phyloP scores from a whole-genome alignment of 2,888 invertebrate species.

The Pseudoips prasinana region DNA sequence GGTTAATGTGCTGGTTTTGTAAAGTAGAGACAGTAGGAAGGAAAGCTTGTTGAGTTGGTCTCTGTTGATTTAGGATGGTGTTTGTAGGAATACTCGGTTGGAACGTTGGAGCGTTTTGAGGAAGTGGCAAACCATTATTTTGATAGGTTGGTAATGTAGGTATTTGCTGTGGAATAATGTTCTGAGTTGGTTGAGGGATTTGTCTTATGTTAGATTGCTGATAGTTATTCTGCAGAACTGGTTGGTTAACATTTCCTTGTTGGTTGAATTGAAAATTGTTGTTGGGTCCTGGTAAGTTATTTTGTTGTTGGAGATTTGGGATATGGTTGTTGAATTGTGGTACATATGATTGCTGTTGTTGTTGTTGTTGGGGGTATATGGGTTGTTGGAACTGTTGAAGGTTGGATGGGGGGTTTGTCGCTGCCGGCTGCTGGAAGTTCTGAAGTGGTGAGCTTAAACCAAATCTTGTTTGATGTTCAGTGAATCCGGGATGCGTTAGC shows the following conservation, averaged over 20 bases:
- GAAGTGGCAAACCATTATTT: conserved; percentile 47
- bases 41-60: conserved; percentile 66
- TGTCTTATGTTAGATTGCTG: conserved; percentile 53
- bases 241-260: conserved; percentile 43
- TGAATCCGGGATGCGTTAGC: conserved; percentile 66
- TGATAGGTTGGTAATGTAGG: conserved; percentile 65
- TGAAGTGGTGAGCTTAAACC: conserved; percentile 69
- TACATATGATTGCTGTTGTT: conserved; percentile 55
- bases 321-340: conserved; percentile 65
- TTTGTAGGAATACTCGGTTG: conserved; percentile 48
- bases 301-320: conserved; percentile 48
- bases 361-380: conserved; percentile 34
- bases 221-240: conserved; percentile 50
- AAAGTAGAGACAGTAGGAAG: conserved; percentile 58
- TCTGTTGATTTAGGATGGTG: conserved; percentile 58
- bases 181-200: conserved; percentile 49
- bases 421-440: conserved; percentile 58
- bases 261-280: conserved; percentile 61
- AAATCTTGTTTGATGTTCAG: conserved; percentile 73
- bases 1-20: conserved; percentile 51
- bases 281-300: conserved; percentile 44
- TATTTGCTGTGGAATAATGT: conserved; percentile 55
- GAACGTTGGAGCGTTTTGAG: conserved; percentile 49
- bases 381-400: conserved; percentile 58
- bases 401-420: conserved; percentile 55